These are phyloP conservation scores for Platypus cylindrus DNA, from an alignment of 2,888 invertebrate species.

Conservation along the genomic window DNA sequence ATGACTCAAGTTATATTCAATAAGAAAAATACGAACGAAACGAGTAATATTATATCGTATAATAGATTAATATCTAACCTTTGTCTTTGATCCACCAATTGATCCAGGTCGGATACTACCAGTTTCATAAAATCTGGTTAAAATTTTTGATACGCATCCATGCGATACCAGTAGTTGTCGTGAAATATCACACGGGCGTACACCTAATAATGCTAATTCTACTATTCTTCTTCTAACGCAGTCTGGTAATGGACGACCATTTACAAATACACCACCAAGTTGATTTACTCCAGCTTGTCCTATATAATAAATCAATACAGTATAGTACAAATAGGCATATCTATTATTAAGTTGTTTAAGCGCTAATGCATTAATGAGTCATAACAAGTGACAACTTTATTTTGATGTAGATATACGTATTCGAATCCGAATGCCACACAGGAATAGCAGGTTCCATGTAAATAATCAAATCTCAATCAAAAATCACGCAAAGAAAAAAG, in stretches of 20 bases:
- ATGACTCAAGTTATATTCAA: too few relatives aligned
- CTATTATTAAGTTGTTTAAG: too few relatives aligned
- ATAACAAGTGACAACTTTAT: too few relatives aligned
- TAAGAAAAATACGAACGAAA: too few relatives aligned
- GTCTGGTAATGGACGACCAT: constrained; percentile 92
- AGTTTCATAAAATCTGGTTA: constrained; percentile 93
- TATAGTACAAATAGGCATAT: too few relatives aligned
- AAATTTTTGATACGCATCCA: constrained; percentile 93
- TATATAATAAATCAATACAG: constrained; percentile 34
- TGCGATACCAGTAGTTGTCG: constrained; percentile 90
- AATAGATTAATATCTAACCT: constrained; percentile 43
- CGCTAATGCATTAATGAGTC: too few relatives aligned
- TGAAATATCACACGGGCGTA: constrained; percentile 93
- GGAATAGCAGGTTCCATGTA: too few relatives aligned
- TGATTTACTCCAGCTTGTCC: constrained; percentile 97
- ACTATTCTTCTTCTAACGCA: constrained; percentile 88
- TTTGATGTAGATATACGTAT: too few relatives aligned
- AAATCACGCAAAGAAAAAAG: too few relatives aligned
- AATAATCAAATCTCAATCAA: too few relatives aligned
- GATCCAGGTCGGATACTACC: constrained; percentile 92
- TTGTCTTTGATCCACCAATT: constrained; percentile 89
- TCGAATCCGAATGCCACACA: too few relatives aligned
- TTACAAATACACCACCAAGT: constrained; percentile 92
- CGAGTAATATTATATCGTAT: constrained; percentile 3
- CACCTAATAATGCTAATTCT: constrained; percentile 86